A percentile compares a stretch with the other conserved stretches of the same genome.
Conservation (phyloP, 35 echinoderm and acorn worm genomes). For the Holothuria glaberrima region DNA sequence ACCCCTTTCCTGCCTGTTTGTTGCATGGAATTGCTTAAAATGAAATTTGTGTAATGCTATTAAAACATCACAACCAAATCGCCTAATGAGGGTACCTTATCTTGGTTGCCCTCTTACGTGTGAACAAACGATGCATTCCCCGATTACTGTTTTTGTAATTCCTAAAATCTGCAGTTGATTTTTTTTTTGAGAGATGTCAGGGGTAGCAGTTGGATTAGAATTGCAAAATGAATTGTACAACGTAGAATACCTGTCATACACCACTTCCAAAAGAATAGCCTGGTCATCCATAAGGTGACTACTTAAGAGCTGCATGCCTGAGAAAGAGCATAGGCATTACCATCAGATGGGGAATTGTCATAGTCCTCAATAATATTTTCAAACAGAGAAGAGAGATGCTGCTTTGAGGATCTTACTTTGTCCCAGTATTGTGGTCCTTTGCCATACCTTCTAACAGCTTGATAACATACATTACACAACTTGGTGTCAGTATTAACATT, state of each 20-base stretch:
- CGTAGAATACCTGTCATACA: neutral
- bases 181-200: neutral
- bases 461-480: constrained; percentile 37
- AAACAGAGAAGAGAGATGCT: neutral
- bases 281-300: constrained; percentile 13
- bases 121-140: neutral
- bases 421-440: constrained; percentile 11
- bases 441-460: constrained; percentile 30
- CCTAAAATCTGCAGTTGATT: neutral
- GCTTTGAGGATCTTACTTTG: constrained; percentile 9
- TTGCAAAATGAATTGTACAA: neutral
- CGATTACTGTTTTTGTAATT: neutral
- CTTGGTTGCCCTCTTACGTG: neutral
- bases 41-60: neutral
- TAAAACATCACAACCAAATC: neutral
- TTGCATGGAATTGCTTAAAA: neutral
- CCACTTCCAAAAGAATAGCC: neutral
- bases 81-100: neutral
- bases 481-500: neutral
- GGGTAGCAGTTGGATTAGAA: neutral
- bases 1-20: neutral
- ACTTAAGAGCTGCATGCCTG: neutral
- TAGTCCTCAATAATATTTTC: neutral
- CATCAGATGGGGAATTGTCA: neutral
- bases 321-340: neutral